Evolutionary conservation across 2,888 invertebrate genomes (phyloP), one percentile per base, ranked within the genome.

Genomic region (Andrena trimmerana): DNA sequence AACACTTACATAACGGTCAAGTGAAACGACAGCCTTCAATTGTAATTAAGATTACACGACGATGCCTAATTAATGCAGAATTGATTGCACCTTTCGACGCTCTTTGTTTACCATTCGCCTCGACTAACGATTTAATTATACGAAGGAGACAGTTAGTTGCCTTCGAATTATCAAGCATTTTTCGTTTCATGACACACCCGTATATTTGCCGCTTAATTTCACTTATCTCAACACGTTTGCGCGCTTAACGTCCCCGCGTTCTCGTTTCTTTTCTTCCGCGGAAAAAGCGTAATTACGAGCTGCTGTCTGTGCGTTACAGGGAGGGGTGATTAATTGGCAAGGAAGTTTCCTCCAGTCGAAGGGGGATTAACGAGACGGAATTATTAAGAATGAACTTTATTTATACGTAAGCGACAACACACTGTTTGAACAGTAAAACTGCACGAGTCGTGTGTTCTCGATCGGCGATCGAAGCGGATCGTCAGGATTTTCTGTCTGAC

Each of bases 401-500:
- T 66, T 77, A 31, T 24, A 20, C 20, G 36, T 20, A 31, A 20
- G 20, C 24, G 31, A 48, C 16, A 27, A 1, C 2, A 48, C n/a
- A 48, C n/a, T n/a, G 57, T 27, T n/a, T 50, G 27, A 2, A 57
- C 36, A 54, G 31, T 10, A 2, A 31, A 2, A 16, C 20, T n/a
- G 54, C n/a, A 16, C 42, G 10, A 24, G 33, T 7, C 6, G 31
- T 6, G 8, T 33, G 24, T 20, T 42, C 16, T 52, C 8, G n/a
- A 29, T 27, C 6, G 24, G 10, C 33, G 33, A 48, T 29, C 24
- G 50, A 52, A 57, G 31, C 0, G 3, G 16, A 16, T 13, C 13
- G 29, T 52, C 27, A 42, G 27, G 60, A 13, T 7, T 68, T 82
- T 27, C 8, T n/a, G 62, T 65, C 13, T 29, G 54, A 80, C 87